Evolutionary conservation across 2,888 invertebrate genomes (phyloP).

Genomic region (Andrena marginata): DNA sequence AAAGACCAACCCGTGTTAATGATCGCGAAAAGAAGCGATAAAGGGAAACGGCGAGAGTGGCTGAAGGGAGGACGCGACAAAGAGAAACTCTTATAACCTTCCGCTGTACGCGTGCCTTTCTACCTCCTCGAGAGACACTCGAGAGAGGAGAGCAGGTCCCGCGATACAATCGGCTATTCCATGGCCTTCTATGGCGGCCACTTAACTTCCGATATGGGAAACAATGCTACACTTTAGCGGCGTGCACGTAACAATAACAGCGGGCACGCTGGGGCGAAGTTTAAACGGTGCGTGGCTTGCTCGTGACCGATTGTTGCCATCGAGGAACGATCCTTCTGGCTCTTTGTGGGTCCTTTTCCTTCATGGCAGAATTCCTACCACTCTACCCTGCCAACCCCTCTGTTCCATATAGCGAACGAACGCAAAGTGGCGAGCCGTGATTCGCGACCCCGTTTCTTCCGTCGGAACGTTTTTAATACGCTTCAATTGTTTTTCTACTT

Average conservation of each 20-base stretch:
- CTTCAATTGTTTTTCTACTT: slow-evolving; percentile 30
- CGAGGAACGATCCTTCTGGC: slow-evolving; percentile 10
- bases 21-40: slow-evolving; percentile 15
- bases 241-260: slow-evolving; percentile 58
- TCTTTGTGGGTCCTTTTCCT: slow-evolving; percentile 7
- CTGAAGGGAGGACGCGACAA: slow-evolving; percentile 9
- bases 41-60: slow-evolving; percentile 8
- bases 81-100: slow-evolving; percentile 51
- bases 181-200: slow-evolving; percentile 25
- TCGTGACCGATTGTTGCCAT: slow-evolving; percentile 53
- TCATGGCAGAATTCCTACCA: not conserved
- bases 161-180: slow-evolving; percentile 23
- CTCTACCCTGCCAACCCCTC: not conserved
- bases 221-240: slow-evolving; percentile 69
- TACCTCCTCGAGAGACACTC: slow-evolving; percentile 55
- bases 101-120: slow-evolving; percentile 54
- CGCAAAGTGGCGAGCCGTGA: slow-evolving; percentile 61
- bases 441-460: slow-evolving; percentile 50
- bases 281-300: slow-evolving; percentile 55
- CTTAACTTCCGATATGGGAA: slow-evolving; percentile 46
- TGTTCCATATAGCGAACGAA: slow-evolving; percentile 1
- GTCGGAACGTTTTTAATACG: slow-evolving; percentile 64
- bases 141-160: slow-evolving; percentile 33
- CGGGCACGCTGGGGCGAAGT: slow-evolving; percentile 2
- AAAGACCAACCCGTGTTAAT: slow-evolving; percentile 50